Percentiles rank a stretch among this genome's conserved stretches.
phyloP scores from a whole-genome alignment of 2,888 invertebrate genomes.

The Campoplex capitator region DNA sequence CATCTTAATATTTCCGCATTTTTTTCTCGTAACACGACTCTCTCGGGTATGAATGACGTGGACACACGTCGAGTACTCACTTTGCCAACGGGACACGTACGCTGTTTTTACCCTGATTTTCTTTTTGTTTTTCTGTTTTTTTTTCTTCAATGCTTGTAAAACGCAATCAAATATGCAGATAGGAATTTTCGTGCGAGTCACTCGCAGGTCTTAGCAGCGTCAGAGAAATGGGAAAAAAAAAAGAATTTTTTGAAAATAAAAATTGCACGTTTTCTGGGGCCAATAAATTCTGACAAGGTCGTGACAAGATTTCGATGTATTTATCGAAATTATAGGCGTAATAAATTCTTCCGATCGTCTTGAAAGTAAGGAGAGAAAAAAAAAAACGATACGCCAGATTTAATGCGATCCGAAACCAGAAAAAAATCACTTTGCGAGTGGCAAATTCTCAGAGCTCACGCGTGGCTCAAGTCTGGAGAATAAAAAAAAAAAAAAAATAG shows the following conservation, averaged over 20 bases:
- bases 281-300: conserved; percentile 59
- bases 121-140: conserved; percentile 33
- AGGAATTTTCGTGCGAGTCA: conserved; percentile 45
- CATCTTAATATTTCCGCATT: conserved; percentile 75
- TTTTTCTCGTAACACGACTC: conserved; percentile 71
- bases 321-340: conserved; percentile 33
- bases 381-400: neutral
- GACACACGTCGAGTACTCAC: conserved; percentile 19
- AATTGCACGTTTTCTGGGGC: conserved; percentile 48
- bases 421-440: conserved; percentile 44
- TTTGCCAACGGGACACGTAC: conserved; percentile 12
- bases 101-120: neutral
- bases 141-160: conserved; percentile 59
- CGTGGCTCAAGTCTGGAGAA: conserved; percentile 20
- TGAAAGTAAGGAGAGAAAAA: conserved; percentile 21
- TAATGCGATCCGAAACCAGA: neutral
- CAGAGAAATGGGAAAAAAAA: neutral
- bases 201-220: conserved; percentile 6
- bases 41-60: conserved; percentile 42
- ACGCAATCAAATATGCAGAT: conserved; percentile 64
- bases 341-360: conserved; percentile 44
- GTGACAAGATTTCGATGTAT: conserved; percentile 22
- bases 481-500: conserved; percentile 43
- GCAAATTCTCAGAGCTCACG: conserved; percentile 42
- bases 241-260: conserved; percentile 13